Percentiles rank a stretch among this genome's conserved stretches.
These are phyloP conservation scores for Chiloscyllium plagiosum DNA, from an alignment of 2,113 vertebrate species.

Conservation along the genomic window DNA sequence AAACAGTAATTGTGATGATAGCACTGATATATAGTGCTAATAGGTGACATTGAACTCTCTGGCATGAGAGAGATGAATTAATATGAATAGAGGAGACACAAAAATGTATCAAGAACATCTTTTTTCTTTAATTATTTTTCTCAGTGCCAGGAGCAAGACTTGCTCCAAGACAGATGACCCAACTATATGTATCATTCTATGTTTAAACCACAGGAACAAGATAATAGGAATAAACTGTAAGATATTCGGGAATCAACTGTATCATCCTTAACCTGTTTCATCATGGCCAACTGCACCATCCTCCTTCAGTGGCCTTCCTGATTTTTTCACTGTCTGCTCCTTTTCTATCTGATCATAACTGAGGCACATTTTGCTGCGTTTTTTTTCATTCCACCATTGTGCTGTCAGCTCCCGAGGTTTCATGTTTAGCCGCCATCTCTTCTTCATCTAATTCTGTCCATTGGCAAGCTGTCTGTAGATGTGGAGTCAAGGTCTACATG, in stretches of 20 bases:
- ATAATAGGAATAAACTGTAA: background rate
- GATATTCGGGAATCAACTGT: background rate
- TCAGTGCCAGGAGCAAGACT: background rate
- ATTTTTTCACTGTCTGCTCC: background rate
- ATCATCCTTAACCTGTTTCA: background rate
- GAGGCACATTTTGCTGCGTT: background rate
- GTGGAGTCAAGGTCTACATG: background rate
- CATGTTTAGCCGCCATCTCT: background rate
- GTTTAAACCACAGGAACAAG: background rate
- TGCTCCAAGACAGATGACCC: background rate
- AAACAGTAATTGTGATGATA: background rate
- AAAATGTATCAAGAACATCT: background rate
- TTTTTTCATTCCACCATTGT: background rate
- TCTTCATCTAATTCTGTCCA: background rate
- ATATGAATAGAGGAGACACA: background rate
- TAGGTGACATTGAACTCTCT: background rate
- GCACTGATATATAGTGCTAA: background rate
- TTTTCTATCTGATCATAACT: background rate
- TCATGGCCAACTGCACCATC: background rate
- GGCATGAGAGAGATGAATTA: background rate
- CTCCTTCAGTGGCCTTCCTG: background rate
- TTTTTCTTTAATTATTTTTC: background rate
- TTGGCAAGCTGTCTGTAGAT: background rate
- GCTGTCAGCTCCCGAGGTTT: background rate
- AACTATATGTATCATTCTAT: background rate